A percentile compares a stretch with the other conserved stretches of the same genome.
phyloP scores from a whole-genome alignment of 2,797 vertebrate species.

The Arremon aurantiirostris region DNA sequence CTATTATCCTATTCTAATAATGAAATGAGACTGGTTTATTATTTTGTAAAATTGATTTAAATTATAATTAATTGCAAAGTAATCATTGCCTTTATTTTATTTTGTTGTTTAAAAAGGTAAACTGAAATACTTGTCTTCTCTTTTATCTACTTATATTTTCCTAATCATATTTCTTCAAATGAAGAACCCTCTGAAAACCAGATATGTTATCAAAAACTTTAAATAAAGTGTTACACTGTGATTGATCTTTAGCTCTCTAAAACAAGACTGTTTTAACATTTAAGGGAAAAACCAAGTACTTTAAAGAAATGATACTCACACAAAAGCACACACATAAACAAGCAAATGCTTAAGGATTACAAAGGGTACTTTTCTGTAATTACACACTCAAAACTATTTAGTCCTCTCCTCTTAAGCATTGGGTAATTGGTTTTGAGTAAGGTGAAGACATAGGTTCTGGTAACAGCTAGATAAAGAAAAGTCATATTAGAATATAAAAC shows the following conservation, averaged over 20 bases:
- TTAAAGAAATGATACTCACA: not conserved
- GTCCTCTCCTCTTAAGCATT: not conserved
- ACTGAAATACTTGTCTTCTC: not conserved
- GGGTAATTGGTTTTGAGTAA: not conserved
- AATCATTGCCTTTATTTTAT: not conserved
- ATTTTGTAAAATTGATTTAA: not conserved
- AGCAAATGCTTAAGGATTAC: not conserved
- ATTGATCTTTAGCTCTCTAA: not conserved
- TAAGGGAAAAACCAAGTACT: fast-evolving
- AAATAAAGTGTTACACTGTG: not conserved
- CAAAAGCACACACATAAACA: not conserved
- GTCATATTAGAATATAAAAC: not conserved
- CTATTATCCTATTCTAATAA: not conserved
- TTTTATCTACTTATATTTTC: not conserved
- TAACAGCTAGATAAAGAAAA: not conserved
- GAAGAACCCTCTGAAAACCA: not conserved
- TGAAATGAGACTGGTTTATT: not conserved
- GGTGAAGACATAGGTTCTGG: not conserved
- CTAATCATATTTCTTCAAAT: not conserved
- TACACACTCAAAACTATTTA: not conserved
- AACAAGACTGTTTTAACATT: not conserved
- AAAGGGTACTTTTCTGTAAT: not conserved
- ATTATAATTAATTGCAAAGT: not conserved
- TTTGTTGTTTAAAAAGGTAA: not conserved
- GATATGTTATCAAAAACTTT: not conserved